These are phyloP conservation scores for Corbicula japonica DNA, from an alignment of 2,888 invertebrate genomes.

Conservation along the genomic window DNA sequence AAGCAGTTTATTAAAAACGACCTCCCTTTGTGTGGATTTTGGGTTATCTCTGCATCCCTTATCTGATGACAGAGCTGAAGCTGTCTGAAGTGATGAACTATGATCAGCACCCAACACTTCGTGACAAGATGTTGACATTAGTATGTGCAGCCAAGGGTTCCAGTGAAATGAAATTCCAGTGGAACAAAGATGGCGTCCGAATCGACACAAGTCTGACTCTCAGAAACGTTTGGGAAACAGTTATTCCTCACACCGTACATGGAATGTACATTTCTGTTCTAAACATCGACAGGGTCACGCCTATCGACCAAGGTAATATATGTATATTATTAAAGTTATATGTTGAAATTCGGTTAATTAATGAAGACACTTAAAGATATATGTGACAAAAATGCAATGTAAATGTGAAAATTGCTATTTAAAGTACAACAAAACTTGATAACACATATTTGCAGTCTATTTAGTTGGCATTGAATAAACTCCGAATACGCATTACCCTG, in stretches of 20 bases:
- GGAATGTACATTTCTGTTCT: constrained; percentile 77
- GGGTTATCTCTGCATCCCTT: neutral
- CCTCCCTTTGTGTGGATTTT: no score
- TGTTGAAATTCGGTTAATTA: no score
- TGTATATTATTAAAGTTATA: neutral
- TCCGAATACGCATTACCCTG: no score
- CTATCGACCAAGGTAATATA: constrained; percentile 78
- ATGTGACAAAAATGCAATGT: no score
- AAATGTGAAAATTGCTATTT: no score
- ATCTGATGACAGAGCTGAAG: constrained; percentile 66
- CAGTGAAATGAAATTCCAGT: constrained; percentile 68
- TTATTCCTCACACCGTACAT: constrained; percentile 70
- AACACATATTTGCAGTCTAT: no score
- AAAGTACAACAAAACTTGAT: no score
- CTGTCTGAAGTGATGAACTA: constrained; percentile 71
- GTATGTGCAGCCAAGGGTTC: constrained; percentile 79
- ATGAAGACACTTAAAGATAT: no score
- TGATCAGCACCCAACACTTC: constrained; percentile 68
- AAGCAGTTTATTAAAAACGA: no score
- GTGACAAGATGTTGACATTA: constrained; percentile 71
- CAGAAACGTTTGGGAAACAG: constrained; percentile 74
- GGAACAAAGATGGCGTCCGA: constrained; percentile 74
- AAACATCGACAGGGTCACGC: constrained; percentile 77
- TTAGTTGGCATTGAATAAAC: no score
- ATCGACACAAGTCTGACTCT: constrained; percentile 69